Conservation (phyloP, 2,797 vertebrate species). For the Echeneis naucrates region DNA sequence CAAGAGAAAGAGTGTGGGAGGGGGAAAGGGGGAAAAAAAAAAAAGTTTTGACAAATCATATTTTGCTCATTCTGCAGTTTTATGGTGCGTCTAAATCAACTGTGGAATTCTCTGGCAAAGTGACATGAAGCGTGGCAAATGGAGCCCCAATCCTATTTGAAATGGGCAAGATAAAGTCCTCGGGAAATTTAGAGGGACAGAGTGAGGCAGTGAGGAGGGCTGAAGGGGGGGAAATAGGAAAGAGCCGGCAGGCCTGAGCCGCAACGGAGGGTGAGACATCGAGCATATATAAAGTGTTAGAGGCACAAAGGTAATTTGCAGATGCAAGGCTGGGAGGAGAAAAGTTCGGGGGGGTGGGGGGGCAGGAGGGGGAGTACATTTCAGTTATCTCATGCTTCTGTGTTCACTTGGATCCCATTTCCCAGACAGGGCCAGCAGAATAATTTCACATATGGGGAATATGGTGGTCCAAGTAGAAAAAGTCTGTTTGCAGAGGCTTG, state of each 20-base stretch:
- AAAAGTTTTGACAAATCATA: constrained; percentile 53
- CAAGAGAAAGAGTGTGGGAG: background rate
- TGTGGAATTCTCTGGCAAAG: constrained; percentile 58
- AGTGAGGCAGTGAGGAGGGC: constrained; percentile 28
- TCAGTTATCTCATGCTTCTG: constrained; percentile 53
- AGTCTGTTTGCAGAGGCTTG: constrained; percentile 52
- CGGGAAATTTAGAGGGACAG: constrained; percentile 65
- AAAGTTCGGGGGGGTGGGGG: too few relatives aligned
- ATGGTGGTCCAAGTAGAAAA: constrained; percentile 49
- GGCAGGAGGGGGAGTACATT: constrained; percentile 20
- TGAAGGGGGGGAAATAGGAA: constrained; percentile 19
- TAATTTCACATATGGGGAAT: constrained; percentile 60
- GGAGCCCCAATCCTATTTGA: constrained; percentile 75
- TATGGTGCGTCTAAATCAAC: constrained; percentile 55
- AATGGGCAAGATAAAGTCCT: constrained; percentile 73
- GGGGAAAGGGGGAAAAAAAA: too few relatives aligned
- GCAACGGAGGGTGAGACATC: constrained; percentile 35
- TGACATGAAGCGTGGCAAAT: constrained; percentile 69
- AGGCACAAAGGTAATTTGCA: constrained; percentile 63
- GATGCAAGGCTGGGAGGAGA: constrained; percentile 26
- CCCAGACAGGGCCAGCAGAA: constrained; percentile 49
- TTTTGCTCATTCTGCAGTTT: constrained; percentile 69
- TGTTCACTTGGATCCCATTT: constrained; percentile 62
- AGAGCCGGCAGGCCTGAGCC: constrained; percentile 12
- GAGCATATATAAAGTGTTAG: constrained; percentile 32